A percentile compares a stretch with the other conserved stretches of the same genome.
These are phyloP conservation scores for Tiaroga cobitis DNA, from an alignment of 2,797 vertebrate species.

Conservation along the genomic window DNA sequence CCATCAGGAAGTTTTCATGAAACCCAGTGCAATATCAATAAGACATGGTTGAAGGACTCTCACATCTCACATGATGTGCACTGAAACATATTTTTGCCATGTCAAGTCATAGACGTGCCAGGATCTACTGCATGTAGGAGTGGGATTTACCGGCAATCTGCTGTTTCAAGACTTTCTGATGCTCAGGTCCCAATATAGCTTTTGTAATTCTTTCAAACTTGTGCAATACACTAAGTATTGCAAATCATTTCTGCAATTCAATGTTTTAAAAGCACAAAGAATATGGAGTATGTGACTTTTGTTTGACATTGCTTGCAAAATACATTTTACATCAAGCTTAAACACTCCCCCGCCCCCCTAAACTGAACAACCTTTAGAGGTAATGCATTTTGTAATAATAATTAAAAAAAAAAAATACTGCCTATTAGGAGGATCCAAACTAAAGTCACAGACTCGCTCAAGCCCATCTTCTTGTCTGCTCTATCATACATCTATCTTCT, in stretches of 20 bases:
- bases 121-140: not conserved
- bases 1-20: not conserved
- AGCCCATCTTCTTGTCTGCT: conserved; percentile 23
- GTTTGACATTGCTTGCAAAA: not conserved
- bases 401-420: not conserved
- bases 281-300: not conserved
- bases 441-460: conserved; percentile 1
- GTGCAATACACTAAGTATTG: conserved; percentile 8
- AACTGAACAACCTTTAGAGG: not conserved
- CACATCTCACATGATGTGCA: not conserved
- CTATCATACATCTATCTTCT: conserved; percentile 33
- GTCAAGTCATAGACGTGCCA: not conserved
- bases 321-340: not conserved
- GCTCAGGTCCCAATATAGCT: not conserved
- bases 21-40: not conserved
- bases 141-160: not conserved
- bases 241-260: not conserved
- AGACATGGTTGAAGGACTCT: not conserved
- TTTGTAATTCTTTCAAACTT: not conserved
- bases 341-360: too few relatives aligned
- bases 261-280: not conserved
- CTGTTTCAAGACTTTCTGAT: not conserved
- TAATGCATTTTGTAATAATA: conserved; percentile 4
- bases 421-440: conserved; percentile 1
- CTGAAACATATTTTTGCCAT: not conserved